Evolutionary conservation across 2,113 vertebrate species (phyloP), one percentile per base, ranked within the genome.

Genomic region (Cheilinus undulatus): DNA sequence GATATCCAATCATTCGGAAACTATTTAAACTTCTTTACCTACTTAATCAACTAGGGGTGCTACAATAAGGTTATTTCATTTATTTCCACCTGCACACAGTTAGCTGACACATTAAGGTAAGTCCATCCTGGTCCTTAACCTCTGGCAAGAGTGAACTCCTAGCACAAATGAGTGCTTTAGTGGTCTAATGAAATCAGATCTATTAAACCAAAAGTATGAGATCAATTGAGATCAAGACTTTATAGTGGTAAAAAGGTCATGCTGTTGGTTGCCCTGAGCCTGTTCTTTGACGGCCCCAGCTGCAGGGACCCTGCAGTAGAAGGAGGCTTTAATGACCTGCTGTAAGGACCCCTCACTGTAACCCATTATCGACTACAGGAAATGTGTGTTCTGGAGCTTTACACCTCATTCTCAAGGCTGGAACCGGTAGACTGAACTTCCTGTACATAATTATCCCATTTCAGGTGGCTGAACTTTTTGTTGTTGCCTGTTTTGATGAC

Each of bases 361-460:
- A 68, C 15, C 73, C 62, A 78, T 84, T 84, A 84, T 75, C 69
- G 70, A 20, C 59, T 43, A 42, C 57, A 76, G 72, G 79, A 78
- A 76, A 73, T 46, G 51, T 78, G 67, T 51, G 73, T 79, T 82
- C 66, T 5, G 5, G 49, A 32, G 23, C 30, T 80, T 84, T 64
- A 67, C 83, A 78, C 81, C 74, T 78, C 58, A 27, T 64, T 69
- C 59, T 76, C 48, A 63, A 61, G 51, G 7, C 63, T 72, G 14
- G 61, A 48, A 80, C 74, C 3, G 7, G 52, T 30, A 43, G 51
- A 69, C 46, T 64, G 53, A 70, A 82, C 68, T 86, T 88, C 83
- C 83, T 83, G 76, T 51, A 11, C 26, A 73, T 76, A 75, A 84
- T 82, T 69, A 82, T 82, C 83, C 61, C 73, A 64, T 86, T 83